Evolutionary conservation across 2,113 vertebrate species (phyloP), one percentile per base, ranked within the genome.

Genomic region (Perognathus longimembris): DNA sequence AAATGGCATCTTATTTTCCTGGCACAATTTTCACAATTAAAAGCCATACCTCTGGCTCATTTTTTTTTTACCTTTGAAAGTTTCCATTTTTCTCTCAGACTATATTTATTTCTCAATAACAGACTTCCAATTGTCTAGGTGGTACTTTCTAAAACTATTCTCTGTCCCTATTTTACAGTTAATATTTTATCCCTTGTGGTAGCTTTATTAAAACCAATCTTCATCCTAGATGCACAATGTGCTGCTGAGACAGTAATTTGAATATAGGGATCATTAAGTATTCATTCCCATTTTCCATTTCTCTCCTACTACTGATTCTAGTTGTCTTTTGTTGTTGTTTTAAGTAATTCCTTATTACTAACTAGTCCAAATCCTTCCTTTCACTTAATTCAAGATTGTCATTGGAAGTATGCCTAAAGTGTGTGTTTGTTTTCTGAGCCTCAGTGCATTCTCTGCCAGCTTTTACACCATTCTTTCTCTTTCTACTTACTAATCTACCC

Each of bases 1-100:
- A 42, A n/a, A 54, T 54, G 50, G 17, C 89, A 87, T 91, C 70
- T 84, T 88, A 89, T 78, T 85, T 93, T 67, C 75, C 85, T 84
- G 86, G 86, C 77, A 84, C 4, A 73, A 0, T 40, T 91, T 69
- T 93, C 83, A 40, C 42, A 82, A 17, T 8, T 91, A 32, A 92
- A 92, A 28, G 10, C 30, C 50, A 67, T 81, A 59, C 7, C 92
- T 88, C 21, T 75, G 26, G 69, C 28, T 88, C 57, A 50, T 69
- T 32, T 38, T 45, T 85, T 71, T 54, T 85, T 71, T 42, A 26
- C 30, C 71, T 77, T 88, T 85, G 75, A 77, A 70, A 50, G 42
- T 89, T 90, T 57, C 71, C 36, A 75, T 3, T 50, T 50, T 81
- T 70, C 30, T 66, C 64, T 69, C 42, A 78, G 11, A 63, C 79